phyloP scores from a whole-genome alignment of 1,140 invertebrate species.

The Cherax destructor region DNA sequence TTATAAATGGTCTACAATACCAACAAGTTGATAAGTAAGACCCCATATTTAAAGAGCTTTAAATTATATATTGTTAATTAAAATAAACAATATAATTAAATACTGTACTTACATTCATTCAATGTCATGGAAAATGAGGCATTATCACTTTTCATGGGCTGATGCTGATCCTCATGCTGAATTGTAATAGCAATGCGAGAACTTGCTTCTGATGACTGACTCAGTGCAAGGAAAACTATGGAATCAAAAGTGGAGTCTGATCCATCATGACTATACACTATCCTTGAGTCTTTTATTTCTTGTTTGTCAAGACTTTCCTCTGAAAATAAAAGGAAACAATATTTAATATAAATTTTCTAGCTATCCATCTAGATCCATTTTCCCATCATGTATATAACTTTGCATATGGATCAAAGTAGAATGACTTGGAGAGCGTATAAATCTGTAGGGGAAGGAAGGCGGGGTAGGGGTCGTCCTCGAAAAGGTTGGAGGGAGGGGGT shows the following conservation, averaged over 20 bases:
- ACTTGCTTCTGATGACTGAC: conserved; percentile 57
- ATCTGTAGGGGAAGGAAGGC: too few species aligned
- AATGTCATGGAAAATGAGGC: conserved; percentile 63
- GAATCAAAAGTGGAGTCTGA: conserved; percentile 74
- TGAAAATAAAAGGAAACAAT: background rate
- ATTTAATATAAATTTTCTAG: too few species aligned
- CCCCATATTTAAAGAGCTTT: too few species aligned
- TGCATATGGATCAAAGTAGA: too few species aligned
- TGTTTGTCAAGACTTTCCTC: conserved; percentile 48
- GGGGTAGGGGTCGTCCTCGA: too few species aligned
- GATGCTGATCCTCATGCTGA: conserved; percentile 48
- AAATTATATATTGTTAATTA: too few species aligned
- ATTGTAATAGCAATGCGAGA: conserved; percentile 55
- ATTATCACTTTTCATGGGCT: conserved; percentile 40
- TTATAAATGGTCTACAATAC: too few species aligned
- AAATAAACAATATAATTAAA: background rate
- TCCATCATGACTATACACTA: conserved; percentile 74
- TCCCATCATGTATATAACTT: too few species aligned
- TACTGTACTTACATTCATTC: conserved; percentile 50
- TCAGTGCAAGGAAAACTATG: conserved; percentile 61
- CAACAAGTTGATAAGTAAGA: too few species aligned
- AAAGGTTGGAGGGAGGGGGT: too few species aligned
- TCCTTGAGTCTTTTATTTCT: conserved; percentile 51
- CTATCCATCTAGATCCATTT: too few species aligned
- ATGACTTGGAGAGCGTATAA: too few species aligned